Percentiles rank a stretch among this genome's conserved stretches.
Evolutionary conservation across 2,888 invertebrate species (phyloP).

Genomic region (Tribolium freemani): DNA sequence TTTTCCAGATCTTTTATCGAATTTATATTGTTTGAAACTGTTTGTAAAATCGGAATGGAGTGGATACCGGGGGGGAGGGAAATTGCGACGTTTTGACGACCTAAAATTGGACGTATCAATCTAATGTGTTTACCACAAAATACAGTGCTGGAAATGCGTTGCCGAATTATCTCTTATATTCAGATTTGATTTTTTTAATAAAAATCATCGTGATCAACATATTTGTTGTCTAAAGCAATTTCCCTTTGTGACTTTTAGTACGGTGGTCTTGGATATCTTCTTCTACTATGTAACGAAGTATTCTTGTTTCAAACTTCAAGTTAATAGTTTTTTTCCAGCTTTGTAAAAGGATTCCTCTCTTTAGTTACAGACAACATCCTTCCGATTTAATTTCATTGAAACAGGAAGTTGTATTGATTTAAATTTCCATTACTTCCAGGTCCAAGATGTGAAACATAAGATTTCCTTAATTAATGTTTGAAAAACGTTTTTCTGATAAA

Average conservation of each 20-base stretch:
- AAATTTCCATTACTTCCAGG: background rate
- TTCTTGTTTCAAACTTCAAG: background rate
- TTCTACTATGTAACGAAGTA: background rate
- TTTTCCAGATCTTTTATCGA: slow-evolving; percentile 1
- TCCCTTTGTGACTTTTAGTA: background rate
- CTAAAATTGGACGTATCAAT: background rate
- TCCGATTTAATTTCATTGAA: background rate
- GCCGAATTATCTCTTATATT: too few species aligned
- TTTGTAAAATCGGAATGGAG: background rate
- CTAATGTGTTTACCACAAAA: background rate
- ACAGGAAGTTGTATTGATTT: background rate
- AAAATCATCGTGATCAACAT: too few species aligned
- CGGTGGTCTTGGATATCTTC: background rate
- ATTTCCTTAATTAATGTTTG: slow-evolving; percentile 7
- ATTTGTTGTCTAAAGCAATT: background rate
- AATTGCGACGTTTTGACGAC: background rate
- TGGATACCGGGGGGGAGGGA: background rate
- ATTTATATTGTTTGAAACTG: background rate
- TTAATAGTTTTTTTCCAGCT: background rate
- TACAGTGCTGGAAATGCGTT: too few species aligned
- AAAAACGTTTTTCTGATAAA: background rate
- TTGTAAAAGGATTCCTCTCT: background rate
- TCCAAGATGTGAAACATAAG: background rate
- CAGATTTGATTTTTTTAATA: too few species aligned
- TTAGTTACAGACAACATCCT: background rate